Percentiles rank a stretch among this genome's conserved stretches.
Evolutionary conservation across 1,140 invertebrate genomes (phyloP).

Genomic region (Glomeris maerens): DNA sequence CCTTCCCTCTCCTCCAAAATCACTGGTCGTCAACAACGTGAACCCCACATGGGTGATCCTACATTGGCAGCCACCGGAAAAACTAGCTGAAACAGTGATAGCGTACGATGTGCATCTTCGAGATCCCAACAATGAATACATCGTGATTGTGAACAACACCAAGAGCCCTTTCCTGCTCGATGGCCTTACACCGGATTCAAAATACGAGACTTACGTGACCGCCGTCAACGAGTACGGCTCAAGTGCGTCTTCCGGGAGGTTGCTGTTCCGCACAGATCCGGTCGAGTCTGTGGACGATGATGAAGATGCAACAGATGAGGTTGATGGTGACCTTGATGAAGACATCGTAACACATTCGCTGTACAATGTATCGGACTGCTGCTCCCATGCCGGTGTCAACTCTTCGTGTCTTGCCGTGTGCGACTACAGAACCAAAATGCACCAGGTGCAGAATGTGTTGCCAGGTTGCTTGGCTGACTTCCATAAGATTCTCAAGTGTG

Average conservation of each 20-base stretch:
- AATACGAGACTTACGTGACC: constrained; percentile 66
- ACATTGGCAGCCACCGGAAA: constrained; percentile 57
- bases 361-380: constrained; percentile 66
- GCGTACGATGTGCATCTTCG: constrained; percentile 53
- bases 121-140: constrained; percentile 31
- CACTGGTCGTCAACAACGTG: constrained; percentile 51
- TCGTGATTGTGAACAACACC: constrained; percentile 22
- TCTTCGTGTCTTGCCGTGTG: constrained; percentile 62
- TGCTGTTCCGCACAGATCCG: constrained; percentile 47
- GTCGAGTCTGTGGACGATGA: constrained; percentile 1
- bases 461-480: constrained; percentile 48
- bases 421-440: constrained; percentile 62
- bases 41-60: constrained; percentile 57
- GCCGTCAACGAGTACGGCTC: constrained; percentile 64
- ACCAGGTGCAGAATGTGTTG: constrained; percentile 43
- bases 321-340: constrained; percentile 40
- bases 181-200: constrained; percentile 49
- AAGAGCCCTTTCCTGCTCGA: constrained; percentile 51
- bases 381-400: constrained; percentile 49
- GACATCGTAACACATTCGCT: constrained; percentile 39
- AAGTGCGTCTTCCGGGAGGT: constrained; percentile 51
- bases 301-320: constrained; percentile 3
- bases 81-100: constrained; percentile 49
- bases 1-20: constrained; percentile 49
- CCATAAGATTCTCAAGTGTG: constrained; percentile 49